Evolutionary conservation across 2,797 vertebrate genomes (phyloP).

Genomic region (Aplochiton taeniatus): DNA sequence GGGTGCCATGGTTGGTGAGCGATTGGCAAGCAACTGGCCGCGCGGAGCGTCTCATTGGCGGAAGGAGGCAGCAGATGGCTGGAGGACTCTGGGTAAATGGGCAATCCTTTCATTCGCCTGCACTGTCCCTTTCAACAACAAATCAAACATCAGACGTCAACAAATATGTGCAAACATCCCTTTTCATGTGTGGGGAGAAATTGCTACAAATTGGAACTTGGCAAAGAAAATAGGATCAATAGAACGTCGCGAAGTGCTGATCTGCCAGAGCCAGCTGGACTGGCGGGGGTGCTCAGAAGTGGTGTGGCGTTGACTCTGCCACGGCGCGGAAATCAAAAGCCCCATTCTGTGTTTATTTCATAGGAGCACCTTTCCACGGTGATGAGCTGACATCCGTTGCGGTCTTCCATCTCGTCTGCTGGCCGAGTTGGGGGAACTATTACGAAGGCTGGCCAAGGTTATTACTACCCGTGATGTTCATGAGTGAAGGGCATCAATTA

Average conservation of each 20-base stretch:
- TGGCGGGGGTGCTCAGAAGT: neutral
- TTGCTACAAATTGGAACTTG: constrained; percentile 50
- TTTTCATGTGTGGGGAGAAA: constrained; percentile 33
- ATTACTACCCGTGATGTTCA: too few relatives aligned
- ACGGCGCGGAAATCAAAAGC: neutral
- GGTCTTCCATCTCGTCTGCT: too few relatives aligned
- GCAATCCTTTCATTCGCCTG: constrained; percentile 56
- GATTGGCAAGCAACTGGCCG: too few relatives aligned
- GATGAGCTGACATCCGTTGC: too few relatives aligned
- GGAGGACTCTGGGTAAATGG: constrained; percentile 42
- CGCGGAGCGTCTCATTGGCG: neutral
- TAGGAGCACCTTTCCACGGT: neutral
- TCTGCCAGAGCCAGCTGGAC: neutral
- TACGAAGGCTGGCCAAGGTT: too few relatives aligned
- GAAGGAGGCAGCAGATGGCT: constrained; percentile 53
- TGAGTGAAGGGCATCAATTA: too few relatives aligned
- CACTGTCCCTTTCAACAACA: constrained; percentile 37
- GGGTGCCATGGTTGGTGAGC: neutral
- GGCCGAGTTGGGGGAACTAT: too few relatives aligned
- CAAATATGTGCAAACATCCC: constrained; percentile 47
- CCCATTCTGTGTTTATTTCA: neutral
- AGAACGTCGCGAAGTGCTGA: constrained; percentile 8
- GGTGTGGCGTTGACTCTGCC: neutral
- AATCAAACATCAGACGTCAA: constrained; percentile 21
- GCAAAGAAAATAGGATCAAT: constrained; percentile 21